Base-by-base conservation (phyloP, 2,113 vertebrate species). In the Poeciliopsis occidentalis region DNA sequence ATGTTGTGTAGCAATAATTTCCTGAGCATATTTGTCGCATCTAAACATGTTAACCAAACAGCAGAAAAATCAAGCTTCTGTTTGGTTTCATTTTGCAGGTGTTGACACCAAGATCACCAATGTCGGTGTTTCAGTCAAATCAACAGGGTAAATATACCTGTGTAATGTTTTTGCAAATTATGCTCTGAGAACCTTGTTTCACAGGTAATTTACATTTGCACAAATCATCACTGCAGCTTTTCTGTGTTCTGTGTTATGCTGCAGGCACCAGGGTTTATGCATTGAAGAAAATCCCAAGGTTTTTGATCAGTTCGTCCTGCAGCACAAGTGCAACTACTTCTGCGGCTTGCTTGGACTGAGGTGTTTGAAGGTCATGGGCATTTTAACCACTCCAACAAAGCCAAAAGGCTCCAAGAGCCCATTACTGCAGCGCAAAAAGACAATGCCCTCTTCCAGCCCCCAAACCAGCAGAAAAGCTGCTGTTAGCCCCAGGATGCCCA, bases 61-160 rank as follows among this genome's bases (percentile, higher is more conserved):
- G 61, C 37, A 71, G n/a, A 47, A 79, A 72, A 81, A 27, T 12
- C 51, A 44, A 78, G 30, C 83, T 75, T 77, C 76, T 77, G 4
- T 12, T 3, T 64, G 69, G 19, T 75, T 61, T 88, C 88, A 4
- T 80, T 69, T 94, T 94, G 85, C 94, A 99, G 98, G 98, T 85
- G 96, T 97, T 81, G 96, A 96, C 75, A 95, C 95, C 84, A 99
- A 96, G 92, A 89, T 98, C 88, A 99, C 97, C 17, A 95, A 96
- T 0, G 95, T 99, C 84, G 92, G 93, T 83, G 96, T 99, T 1
- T 96, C 95, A 69, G 96, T 97, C 82, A 98, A 95, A 91, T 92
- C 95, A 13, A 95, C 94, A 63, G 97, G 97, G 98, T 98, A 69
- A 85, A 96, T 96, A 71, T 69, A 47, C 76, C 57, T 73, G 26